Evolutionary conservation across 2,888 invertebrate genomes (phyloP).

Genomic region (Onthophagus sagittarius): DNA sequence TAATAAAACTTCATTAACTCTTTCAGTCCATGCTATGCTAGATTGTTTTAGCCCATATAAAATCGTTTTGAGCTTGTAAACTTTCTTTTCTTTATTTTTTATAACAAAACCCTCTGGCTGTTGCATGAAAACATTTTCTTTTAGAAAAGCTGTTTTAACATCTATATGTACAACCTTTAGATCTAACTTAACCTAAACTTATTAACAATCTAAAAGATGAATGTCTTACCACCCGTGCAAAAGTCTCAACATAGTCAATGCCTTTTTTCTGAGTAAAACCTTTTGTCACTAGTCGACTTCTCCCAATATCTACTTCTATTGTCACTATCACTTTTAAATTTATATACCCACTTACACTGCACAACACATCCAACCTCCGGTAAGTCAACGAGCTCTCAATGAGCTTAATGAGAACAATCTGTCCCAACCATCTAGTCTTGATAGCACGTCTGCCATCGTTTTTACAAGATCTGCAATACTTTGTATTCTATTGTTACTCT

Average conservation of each 20-base stretch:
- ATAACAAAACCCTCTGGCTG: conserved; percentile 27
- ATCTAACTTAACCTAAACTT: conserved; percentile 21
- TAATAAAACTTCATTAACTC: conserved; percentile 18
- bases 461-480: no score
- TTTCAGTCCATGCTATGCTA: conserved; percentile 22
- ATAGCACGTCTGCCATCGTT: no score
- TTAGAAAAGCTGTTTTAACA: conserved; percentile 34
- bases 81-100: conserved; percentile 18
- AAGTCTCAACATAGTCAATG: conserved; percentile 30
- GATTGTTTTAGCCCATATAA: conserved; percentile 24
- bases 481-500: no score
- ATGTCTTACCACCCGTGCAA: conserved; percentile 30
- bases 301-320: conserved; percentile 26
- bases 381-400: no score
- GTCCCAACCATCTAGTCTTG: no score
- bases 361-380: conserved; percentile 26
- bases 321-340: conserved; percentile 31
- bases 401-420: no score
- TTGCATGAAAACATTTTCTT: conserved; percentile 30
- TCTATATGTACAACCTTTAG: conserved; percentile 29
- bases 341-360: conserved; percentile 37
- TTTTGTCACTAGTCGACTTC: conserved; percentile 20
- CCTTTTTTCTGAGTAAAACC: conserved; percentile 26
- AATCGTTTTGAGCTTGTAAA: conserved; percentile 21
- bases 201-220: conserved; percentile 28